Evolutionary conservation across 1,140 invertebrate species (phyloP).

Genomic region (Manduca sexta): DNA sequence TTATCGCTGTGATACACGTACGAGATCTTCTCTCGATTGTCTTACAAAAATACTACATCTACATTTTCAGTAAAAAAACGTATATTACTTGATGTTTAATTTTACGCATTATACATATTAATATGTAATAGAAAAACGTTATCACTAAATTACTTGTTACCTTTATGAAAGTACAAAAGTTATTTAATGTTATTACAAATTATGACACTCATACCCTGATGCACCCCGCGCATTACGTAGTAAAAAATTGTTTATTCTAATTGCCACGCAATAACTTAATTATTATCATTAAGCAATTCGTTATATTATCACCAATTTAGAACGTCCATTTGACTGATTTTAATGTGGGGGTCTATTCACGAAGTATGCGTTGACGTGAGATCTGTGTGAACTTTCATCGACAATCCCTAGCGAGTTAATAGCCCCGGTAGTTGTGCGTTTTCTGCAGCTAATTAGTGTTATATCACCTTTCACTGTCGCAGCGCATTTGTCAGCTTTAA

Average conservation of each 20-base stretch:
- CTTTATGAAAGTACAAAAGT: slow-evolving; percentile 70
- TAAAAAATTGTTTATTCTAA: slow-evolving; percentile 49
- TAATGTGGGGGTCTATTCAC: neutral
- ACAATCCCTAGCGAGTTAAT: neutral
- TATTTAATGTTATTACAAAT: slow-evolving; percentile 52
- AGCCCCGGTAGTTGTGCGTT: neutral
- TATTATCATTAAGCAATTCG: slow-evolving; percentile 71
- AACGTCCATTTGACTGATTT: slow-evolving; percentile 1
- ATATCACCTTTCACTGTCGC: slow-evolving; percentile 38
- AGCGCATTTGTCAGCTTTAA: slow-evolving; percentile 36
- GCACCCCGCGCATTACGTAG: slow-evolving; percentile 68
- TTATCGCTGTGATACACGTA: slow-evolving; percentile 70
- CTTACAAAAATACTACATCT: slow-evolving; percentile 71
- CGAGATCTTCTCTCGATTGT: slow-evolving; percentile 48
- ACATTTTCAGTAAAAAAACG: slow-evolving; percentile 68
- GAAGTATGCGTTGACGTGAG: neutral
- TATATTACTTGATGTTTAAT: slow-evolving; percentile 61
- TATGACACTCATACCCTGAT: slow-evolving; percentile 75
- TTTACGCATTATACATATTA: slow-evolving; percentile 62
- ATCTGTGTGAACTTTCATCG: neutral
- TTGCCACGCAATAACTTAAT: slow-evolving; percentile 70
- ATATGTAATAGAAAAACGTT: slow-evolving; percentile 54
- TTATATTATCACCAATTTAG: slow-evolving; percentile 64
- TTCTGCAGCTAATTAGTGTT: slow-evolving; percentile 19
- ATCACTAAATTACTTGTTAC: slow-evolving; percentile 64